Evolutionary conservation across 2,888 invertebrate species (phyloP), one percentile per base, ranked within the genome.

Genomic region (Drosophila subsilvestris): DNA sequence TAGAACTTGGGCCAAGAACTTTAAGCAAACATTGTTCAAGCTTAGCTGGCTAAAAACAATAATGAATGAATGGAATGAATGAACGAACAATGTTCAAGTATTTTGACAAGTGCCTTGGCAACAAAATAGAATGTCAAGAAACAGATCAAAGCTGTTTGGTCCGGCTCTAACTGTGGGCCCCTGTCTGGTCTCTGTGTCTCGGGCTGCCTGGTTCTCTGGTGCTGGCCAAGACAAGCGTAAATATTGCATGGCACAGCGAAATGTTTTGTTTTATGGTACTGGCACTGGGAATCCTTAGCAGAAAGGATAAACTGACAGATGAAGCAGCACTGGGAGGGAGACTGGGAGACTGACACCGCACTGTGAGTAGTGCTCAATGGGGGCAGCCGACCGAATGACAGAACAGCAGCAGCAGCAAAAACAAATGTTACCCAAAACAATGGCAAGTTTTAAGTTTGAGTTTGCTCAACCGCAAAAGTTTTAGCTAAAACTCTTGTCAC

Each of bases 181-280:
- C 37, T 37, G 37, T 37, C 14, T 6, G 14, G 20, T 22, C 22
- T 3, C 25, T 37, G 14, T 37, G 14, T 37, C 6, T 14, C n/a
- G n/a, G 14, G 14, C 14, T 1, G 1, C 2, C 37, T 37, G n/a
- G 12, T 14, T 6, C 0, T n/a, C 7, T n/a, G 7, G 59, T 76
- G 14, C 14, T 47, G 69, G 66, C 72, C 78, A 84, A 89, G 89
- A 83, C 89, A 88, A 80, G 88, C 88, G 89, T 89, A 81, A 89
- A 83, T 84, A 88, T 89, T 86, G 82, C 79, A 80, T 63, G 57
- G 87, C 65, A 66, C 48, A 80, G 70, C 82, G 71, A 78, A 78
- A 85, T 78, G 74, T 76, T 81, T 80, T 69, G 82, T 73, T 78
- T 49, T 53, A 44, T 32, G 17, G 22, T 37, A 63, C 20, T 51